Base-by-base conservation (phyloP, 2,113 vertebrate species). In the Mesembrinibis cayennensis region DNA sequence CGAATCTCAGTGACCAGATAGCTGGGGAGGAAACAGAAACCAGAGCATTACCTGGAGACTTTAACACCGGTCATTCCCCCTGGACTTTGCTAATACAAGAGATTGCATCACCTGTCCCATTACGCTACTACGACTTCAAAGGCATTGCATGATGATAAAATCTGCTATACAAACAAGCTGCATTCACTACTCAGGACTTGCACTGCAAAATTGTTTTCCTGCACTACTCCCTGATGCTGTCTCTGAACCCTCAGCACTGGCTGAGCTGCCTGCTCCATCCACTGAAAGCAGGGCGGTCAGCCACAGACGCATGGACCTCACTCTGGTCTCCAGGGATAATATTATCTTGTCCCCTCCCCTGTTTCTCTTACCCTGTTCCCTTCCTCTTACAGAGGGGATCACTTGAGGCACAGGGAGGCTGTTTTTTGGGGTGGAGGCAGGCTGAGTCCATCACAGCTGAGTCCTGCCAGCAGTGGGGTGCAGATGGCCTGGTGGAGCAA, bases 291-390 rank as follows among this genome's bases (percentile, higher is more conserved):
- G 67, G 55, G 45, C 0, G 0, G 5, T 11, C 9, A 10, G 52
- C 26, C 29, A 6, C 0, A 0, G 63, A 21, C 6, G 7, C 5
- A 3, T 2, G 4, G 67, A 59, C 52, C 25, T 78, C 2, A 0
- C 58, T 20, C 55, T 27, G 29, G 18, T n/a, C 29, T 66, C 69
- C 2, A 61, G n/a, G 34, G n/a, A 88, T 21, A 62, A 9, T 12
- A 53, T 29, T 66, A 62, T 53, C 38, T 40, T 45, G 27, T 40
- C 59, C 17, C 9, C 72, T 78, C 25, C 9, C 13, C 5, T 47
- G 8, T 90, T 84, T 72, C 79, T 56, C 18, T 69, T 85, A 26
- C 18, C 14, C 14, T 32, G 8, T 52, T 67, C 9, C 18, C 17
- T 15, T 77, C 26, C 16, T 89, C 32, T 79, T 78, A 30, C 13